Base-by-base conservation (phyloP, 2,888 invertebrate species). In the Tetragnatha montana region DNA sequence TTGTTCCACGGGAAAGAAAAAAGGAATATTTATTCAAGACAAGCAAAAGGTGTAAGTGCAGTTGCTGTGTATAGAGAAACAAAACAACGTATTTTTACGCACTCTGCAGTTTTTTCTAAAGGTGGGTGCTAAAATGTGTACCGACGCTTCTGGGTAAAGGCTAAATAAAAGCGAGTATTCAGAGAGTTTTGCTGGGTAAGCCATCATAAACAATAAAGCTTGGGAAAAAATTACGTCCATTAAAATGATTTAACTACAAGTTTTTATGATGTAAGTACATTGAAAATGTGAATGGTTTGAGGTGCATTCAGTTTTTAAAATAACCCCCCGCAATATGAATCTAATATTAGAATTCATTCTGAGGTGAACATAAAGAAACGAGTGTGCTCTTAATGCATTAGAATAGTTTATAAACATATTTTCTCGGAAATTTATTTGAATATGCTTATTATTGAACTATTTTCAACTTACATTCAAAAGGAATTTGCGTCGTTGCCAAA, bases 21-120 rank as follows among this genome's bases (percentile, higher is more conserved):
- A 73, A 22, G 51, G 12, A 78, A 60, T 82, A 50, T 82, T 82
- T 82, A 82, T 82, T 82, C 82, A 82, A 76, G 76, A 76, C 76
- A 50, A 74, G 82, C 73, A 74, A 82, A 71, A 74, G 73, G 51
- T 51, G 73, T 22, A 10, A 51, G 35, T 70, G 47, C 49, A 74
- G 73, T 60, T 60, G 35, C 60, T 14, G 35, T 73, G 51, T 22
- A 60, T 81, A 50, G 22, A 74, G 73, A 82, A 82, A 73, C 74
- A 82, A 82, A 82, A 60, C 60, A 60, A 60, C 35, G 73, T 51
- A 22, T 82, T 21, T 82, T 74, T 74, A 49, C 51, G 74, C 73
- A 74, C 82, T 70, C 71, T 17, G 51, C 51, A 73, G 60, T 73
- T 74, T 73, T 60, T 60, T 60, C 60, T 17, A 12, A 60, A 60